Evolutionary conservation across 2,113 vertebrate genomes (phyloP).

Genomic region (Chamaea fasciata): DNA sequence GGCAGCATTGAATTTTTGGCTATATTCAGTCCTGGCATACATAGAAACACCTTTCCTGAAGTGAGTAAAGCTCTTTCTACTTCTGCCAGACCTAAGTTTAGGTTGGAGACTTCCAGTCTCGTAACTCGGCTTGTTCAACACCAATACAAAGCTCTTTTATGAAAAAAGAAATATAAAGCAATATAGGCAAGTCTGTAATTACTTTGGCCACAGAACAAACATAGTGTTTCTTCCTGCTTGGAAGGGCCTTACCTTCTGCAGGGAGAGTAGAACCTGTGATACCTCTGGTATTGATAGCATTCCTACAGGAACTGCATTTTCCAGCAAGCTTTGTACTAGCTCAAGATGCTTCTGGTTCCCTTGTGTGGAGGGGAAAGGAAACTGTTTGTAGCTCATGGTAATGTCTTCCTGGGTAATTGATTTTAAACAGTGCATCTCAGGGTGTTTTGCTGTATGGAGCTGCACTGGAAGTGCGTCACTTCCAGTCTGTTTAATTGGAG

Average conservation of each 20-base stretch:
- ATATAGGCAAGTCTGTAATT: not conserved
- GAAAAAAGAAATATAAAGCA: not conserved
- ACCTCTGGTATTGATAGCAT: not conserved
- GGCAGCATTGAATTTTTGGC: not conserved
- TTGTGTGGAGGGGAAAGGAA: not conserved
- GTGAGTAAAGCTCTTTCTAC: not conserved
- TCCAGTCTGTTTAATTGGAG: constrained; percentile 35
- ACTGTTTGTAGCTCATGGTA: not conserved
- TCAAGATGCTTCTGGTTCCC: not conserved
- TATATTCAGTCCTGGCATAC: not conserved
- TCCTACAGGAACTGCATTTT: not conserved
- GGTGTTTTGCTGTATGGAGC: not conserved
- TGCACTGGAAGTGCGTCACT: not conserved
- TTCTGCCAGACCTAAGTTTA: not conserved
- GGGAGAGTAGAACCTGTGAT: not conserved
- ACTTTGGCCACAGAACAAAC: constrained; percentile 25
- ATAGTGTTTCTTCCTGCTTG: constrained; percentile 21
- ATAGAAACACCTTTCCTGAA: not conserved
- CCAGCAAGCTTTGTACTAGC: not conserved
- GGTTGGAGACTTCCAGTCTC: not conserved
- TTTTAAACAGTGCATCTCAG: not conserved
- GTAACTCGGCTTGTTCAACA: not conserved
- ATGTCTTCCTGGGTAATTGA: not conserved
- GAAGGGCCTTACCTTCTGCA: not conserved
- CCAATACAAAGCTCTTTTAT: constrained; percentile 13